phyloP scores from a whole-genome alignment of 2,113 vertebrate species.

The Nematolebias whitei region DNA sequence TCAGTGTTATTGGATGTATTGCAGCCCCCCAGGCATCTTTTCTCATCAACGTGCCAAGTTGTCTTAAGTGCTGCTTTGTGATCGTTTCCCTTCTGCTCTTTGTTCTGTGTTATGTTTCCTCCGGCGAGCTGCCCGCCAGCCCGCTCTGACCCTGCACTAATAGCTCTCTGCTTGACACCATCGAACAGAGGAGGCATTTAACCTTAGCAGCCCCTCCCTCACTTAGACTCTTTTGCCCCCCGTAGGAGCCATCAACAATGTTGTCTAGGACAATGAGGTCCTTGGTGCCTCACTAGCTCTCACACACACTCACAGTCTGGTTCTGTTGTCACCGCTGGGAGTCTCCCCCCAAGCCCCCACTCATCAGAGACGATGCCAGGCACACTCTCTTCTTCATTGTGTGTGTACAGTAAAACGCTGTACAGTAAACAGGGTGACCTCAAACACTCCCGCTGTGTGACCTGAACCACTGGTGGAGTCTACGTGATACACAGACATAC shows the following conservation, averaged over 20 bases:
- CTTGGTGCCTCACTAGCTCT: slow-evolving; percentile 24
- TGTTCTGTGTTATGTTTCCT: slow-evolving; percentile 73
- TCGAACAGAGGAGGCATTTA: slow-evolving; percentile 78
- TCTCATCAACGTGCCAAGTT: slow-evolving; percentile 26
- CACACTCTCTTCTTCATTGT: slow-evolving; percentile 58
- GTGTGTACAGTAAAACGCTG: slow-evolving; percentile 52
- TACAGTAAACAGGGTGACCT: slow-evolving; percentile 44
- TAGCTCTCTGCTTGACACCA: slow-evolving; percentile 75
- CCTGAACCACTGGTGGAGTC: no score
- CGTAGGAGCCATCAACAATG: slow-evolving; percentile 53
- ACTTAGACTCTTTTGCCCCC: slow-evolving; percentile 1
- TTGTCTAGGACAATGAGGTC: slow-evolving; percentile 69
- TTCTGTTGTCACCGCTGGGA: slow-evolving; percentile 37
- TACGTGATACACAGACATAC: no score
- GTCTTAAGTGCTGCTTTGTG: slow-evolving; percentile 66
- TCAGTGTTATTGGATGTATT: slow-evolving; percentile 12
- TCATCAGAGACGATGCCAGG: slow-evolving; percentile 60
- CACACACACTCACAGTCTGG: slow-evolving; percentile 19
- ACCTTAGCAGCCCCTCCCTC: slow-evolving; percentile 32
- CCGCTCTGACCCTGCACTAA: slow-evolving; percentile 66
- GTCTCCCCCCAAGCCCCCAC: slow-evolving; percentile 20
- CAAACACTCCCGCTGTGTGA: slow-evolving; percentile 25
- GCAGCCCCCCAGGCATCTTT: slow-evolving; percentile 9
- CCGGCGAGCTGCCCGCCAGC: slow-evolving; percentile 44
- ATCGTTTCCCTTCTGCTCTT: slow-evolving; percentile 63